These are phyloP conservation scores for Polymixis lichenea DNA, from an alignment of 2,888 invertebrate species.

Conservation along the genomic window DNA sequence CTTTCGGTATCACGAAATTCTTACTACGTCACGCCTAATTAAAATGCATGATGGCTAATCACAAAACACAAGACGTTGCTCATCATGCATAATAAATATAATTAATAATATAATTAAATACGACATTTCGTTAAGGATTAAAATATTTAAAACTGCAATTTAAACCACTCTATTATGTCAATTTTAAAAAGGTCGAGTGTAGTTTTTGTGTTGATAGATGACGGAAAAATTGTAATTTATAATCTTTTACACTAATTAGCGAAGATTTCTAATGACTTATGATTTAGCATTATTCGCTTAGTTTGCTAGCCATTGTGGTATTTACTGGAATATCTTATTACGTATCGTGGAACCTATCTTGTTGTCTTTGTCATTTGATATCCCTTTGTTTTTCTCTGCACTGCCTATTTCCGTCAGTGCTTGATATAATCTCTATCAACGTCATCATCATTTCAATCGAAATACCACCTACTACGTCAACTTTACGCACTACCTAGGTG, in stretches of 20 bases:
- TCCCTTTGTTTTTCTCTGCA: background rate
- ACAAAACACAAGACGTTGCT: slow-evolving; percentile 21
- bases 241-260: background rate
- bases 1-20: slow-evolving; percentile 9
- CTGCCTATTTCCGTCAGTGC: background rate
- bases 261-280: background rate
- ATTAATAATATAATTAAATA: slow-evolving; percentile 38
- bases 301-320: background rate
- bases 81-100: slow-evolving; percentile 27
- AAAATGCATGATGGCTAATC: slow-evolving; percentile 41
- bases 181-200: slow-evolving; percentile 17
- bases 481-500: background rate
- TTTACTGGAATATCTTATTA: background rate
- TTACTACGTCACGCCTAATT: slow-evolving; percentile 22
- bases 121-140: slow-evolving; percentile 15
- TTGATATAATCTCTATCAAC: background rate
- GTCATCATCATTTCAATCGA: too few species aligned
- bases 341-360: background rate
- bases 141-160: slow-evolving; percentile 42
- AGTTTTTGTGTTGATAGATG: background rate
- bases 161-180: slow-evolving; percentile 5
- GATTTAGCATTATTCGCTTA: background rate
- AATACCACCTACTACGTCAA: background rate
- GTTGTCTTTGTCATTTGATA: background rate
- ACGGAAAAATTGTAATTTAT: slow-evolving; percentile 8